Base-by-base conservation (phyloP, 2,797 vertebrate genomes). In the Enteromius afrohamiltoni region DNA sequence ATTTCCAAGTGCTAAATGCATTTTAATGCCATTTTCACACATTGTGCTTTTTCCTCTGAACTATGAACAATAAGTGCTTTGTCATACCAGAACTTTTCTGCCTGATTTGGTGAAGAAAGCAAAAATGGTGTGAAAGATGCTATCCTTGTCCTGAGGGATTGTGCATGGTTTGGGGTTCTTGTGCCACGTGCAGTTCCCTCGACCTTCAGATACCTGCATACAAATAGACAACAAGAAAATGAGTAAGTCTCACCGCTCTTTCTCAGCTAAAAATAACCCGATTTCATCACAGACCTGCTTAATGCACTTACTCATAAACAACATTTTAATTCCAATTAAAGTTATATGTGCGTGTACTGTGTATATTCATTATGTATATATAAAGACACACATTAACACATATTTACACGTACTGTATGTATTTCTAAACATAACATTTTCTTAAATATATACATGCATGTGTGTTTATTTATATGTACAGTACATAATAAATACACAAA, bases 101-200 rank as follows among this genome's bases (percentile, higher is more conserved):
- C 98, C 98, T 60, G 98, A 98, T 91, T 99, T 99, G 8, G 96
- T 96, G 92, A 99, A 99, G 91, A 99, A 99, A 34, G 96, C 95
- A 90, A 99, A 98, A 91, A 99, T 98, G n/a, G 97, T 97, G 88
- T 98, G 96, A 89, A 99, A 99, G 92, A 99, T 97, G 90, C 93
- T 99, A 83, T 97, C 96, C 86, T 93, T 96, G 68, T 97, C 98
- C 88, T 97, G 97, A 84, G 97, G 97, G 90, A 99, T 93, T 86
- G 97, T 86, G 75, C 98, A 99, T 0, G 97, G 97, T 13, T 93
- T 96, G 49, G 94, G 96, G 90, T 96, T 99, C 91, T 88, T 96
- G 88, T 95, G 95, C 89, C 94, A 95, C 58, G 95, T 96, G 89
- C 98, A 99, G 91, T 96, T 98, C 76, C 97, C 97, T 91, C 96